These are phyloP conservation scores for Podarcis raffonei DNA, from an alignment of 2,113 vertebrate species.

Conservation along the genomic window DNA sequence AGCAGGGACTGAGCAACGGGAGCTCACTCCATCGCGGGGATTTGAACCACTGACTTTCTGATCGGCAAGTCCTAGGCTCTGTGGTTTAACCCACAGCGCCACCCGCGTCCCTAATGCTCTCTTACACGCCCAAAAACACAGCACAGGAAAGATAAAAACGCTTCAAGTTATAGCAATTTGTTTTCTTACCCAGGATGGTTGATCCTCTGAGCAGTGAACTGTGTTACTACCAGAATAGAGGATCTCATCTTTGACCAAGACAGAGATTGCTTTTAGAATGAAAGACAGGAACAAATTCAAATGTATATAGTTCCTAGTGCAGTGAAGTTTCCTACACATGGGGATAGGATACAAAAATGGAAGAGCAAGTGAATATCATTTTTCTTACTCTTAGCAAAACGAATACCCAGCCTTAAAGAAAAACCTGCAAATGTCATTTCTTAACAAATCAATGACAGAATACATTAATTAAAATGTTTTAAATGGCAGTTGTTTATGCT, in stretches of 20 bases:
- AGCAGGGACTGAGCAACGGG: too few species aligned
- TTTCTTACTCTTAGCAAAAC: background rate
- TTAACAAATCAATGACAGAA: too few species aligned
- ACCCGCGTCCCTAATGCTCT: too few species aligned
- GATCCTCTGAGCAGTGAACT: constrained; percentile 73
- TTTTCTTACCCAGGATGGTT: constrained; percentile 77
- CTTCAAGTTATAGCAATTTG: constrained; percentile 13
- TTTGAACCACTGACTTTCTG: too few species aligned
- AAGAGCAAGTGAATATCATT: background rate
- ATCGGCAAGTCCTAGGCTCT: too few species aligned
- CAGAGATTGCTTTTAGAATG: constrained; percentile 88
- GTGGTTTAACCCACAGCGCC: too few species aligned
- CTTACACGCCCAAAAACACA: background rate
- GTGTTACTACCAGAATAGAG: constrained; percentile 81
- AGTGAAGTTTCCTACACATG: constrained; percentile 86
- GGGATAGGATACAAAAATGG: constrained; percentile 24
- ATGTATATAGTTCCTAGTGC: constrained; percentile 94
- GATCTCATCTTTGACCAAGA: constrained; percentile 88
- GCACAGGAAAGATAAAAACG: background rate
- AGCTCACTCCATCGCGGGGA: too few species aligned
- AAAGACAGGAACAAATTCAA: constrained; percentile 94
- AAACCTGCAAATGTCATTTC: too few species aligned
- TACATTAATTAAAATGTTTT: too few species aligned
- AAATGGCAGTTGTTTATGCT: too few species aligned
- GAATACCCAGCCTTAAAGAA: too few species aligned